A percentile compares a stretch with the other conserved stretches of the same genome.
Evolutionary conservation across 2,113 vertebrate species (phyloP).

Genomic region (Panthera tigris): DNA sequence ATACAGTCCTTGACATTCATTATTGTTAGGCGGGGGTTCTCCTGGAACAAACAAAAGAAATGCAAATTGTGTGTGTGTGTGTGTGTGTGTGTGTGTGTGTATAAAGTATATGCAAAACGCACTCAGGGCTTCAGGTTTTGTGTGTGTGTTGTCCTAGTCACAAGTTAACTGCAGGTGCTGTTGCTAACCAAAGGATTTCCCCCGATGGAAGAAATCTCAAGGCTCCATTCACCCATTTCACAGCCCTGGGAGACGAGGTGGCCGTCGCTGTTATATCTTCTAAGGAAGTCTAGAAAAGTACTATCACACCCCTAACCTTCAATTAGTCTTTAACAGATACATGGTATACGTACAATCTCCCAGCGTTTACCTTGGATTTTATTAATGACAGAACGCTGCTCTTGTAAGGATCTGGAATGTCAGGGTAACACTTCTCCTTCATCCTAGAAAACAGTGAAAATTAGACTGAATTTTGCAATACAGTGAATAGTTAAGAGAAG

Average conservation of each 20-base stretch:
- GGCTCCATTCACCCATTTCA: not conserved
- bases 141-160: not conserved
- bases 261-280: not conserved
- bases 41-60: constrained; percentile 62
- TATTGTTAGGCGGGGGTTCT: constrained; percentile 62
- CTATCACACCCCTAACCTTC: not conserved
- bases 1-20: constrained; percentile 74
- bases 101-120: not conserved
- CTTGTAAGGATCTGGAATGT: constrained; percentile 84
- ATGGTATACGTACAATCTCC: not conserved
- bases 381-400: constrained; percentile 82
- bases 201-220: not conserved
- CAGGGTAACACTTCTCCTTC: constrained; percentile 82
- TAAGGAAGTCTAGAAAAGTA: not conserved
- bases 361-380: constrained; percentile 79
- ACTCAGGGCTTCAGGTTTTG: not conserved
- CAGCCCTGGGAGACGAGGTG: not conserved
- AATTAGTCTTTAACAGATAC: not conserved
- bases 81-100: too few species aligned
- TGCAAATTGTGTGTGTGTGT: not conserved
- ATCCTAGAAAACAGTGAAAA: constrained; percentile 75
- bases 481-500: not conserved
- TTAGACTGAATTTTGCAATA: not conserved
- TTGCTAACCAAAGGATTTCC: not conserved
- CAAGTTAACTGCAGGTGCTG: not conserved